Percentiles rank a stretch among this genome's conserved stretches.
phyloP scores from a whole-genome alignment of 2,888 invertebrate species.

The Rhopalosiphum nymphaeae region DNA sequence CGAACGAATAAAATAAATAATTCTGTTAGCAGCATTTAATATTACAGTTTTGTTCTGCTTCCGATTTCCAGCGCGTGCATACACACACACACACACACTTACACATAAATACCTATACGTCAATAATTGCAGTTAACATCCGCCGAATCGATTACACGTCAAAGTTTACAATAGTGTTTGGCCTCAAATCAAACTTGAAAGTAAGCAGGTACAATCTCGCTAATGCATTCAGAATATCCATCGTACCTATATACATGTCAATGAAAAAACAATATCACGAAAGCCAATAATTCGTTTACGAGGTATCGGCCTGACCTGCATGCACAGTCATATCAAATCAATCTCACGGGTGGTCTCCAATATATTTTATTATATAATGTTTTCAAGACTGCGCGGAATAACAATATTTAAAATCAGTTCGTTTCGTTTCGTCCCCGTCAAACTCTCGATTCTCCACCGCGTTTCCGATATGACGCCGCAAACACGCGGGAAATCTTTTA shows the following conservation, averaged over 20 bases:
- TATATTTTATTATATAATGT: background rate
- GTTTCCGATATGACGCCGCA: background rate
- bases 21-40: background rate
- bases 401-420: background rate
- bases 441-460: background rate
- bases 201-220: background rate
- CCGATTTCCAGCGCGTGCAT: background rate
- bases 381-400: background rate
- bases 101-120: background rate
- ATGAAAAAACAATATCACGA: background rate
- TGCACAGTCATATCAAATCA: background rate
- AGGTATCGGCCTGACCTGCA: background rate
- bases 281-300: background rate
- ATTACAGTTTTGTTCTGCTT: background rate
- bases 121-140: background rate
- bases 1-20: slow-evolving; percentile 14
- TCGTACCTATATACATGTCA: background rate
- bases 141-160: background rate
- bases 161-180: background rate
- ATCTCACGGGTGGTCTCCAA: background rate
- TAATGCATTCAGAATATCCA: background rate
- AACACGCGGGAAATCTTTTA: background rate
- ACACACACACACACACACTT: background rate
- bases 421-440: background rate
- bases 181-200: background rate